Evolutionary conservation across 1,140 invertebrate genomes (phyloP).

Genomic region (Drosophila hydei): DNA sequence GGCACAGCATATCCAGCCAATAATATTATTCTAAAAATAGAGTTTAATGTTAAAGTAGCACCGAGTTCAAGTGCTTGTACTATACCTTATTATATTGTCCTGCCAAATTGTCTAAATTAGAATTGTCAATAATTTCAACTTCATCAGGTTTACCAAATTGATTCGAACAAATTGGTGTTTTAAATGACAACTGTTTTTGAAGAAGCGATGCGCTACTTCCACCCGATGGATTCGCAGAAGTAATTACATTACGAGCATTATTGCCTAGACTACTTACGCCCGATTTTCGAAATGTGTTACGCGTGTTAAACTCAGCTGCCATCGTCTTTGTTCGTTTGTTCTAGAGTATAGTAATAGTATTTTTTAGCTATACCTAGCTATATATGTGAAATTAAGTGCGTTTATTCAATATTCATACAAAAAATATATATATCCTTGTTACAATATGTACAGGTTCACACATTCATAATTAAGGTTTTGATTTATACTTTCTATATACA

Average conservation of each 20-base stretch:
- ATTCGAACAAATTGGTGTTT: slow-evolving; percentile 70
- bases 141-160: slow-evolving; percentile 73
- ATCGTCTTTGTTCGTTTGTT: slow-evolving; percentile 30
- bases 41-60: background rate
- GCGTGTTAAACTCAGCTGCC: slow-evolving; percentile 66
- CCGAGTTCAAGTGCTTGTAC: background rate
- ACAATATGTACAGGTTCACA: no score
- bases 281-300: slow-evolving; percentile 70
- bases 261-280: slow-evolving; percentile 51
- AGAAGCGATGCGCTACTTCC: slow-evolving; percentile 72
- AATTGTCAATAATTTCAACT: slow-evolving; percentile 74
- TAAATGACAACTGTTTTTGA: slow-evolving; percentile 76
- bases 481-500: no score
- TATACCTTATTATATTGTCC: slow-evolving; percentile 72
- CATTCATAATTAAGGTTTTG: no score
- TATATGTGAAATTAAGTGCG: no score
- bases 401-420: no score
- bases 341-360: background rate
- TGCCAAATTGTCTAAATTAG: slow-evolving; percentile 61
- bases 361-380: background rate
- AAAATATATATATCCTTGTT: no score
- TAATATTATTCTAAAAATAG: slow-evolving; percentile 76
- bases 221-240: slow-evolving; percentile 71
- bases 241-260: slow-evolving; percentile 67
- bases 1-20: slow-evolving; percentile 86